Conservation (phyloP, 2,888 invertebrate species). For the Micoletzkya japonica region DNA sequence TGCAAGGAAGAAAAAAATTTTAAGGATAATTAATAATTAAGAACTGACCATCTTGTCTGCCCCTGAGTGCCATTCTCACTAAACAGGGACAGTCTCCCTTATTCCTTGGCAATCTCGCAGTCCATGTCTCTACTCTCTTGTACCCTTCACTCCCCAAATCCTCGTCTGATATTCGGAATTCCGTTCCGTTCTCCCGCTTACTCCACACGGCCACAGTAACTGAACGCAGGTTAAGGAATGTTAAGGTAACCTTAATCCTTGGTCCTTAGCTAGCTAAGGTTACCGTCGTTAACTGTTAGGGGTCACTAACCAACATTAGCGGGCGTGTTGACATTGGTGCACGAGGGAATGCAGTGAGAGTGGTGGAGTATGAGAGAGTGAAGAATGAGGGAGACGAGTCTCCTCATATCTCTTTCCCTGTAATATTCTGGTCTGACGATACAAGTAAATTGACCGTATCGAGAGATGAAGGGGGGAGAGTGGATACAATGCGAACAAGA, state of each 20-base stretch:
- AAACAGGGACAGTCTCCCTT: conserved; percentile 9
- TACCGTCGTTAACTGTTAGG: no score
- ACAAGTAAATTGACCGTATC: neutral
- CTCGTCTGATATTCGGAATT: conserved; percentile 25
- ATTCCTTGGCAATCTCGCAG: neutral
- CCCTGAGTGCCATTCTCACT: conserved; percentile 3
- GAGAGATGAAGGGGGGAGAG: neutral
- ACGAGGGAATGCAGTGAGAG: no score
- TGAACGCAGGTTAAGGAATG: neutral
- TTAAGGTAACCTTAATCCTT: no score
- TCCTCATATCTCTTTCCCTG: no score
- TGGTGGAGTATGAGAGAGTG: no score
- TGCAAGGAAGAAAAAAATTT: no score
- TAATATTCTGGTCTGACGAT: neutral
- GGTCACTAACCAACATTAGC: no score
- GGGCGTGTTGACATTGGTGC: no score
- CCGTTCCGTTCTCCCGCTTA: neutral
- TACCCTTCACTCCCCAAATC: conserved; percentile 6
- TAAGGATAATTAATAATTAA: no score
- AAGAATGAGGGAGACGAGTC: no score
- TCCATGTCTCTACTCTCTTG: neutral
- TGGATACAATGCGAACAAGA: no score
- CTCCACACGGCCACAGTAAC: conserved; percentile 16
- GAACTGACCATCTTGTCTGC: neutral
- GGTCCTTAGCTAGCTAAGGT: no score